phyloP scores from a whole-genome alignment of 64 coral and sea anemone genomes.

The Actinia tenebrosa region DNA sequence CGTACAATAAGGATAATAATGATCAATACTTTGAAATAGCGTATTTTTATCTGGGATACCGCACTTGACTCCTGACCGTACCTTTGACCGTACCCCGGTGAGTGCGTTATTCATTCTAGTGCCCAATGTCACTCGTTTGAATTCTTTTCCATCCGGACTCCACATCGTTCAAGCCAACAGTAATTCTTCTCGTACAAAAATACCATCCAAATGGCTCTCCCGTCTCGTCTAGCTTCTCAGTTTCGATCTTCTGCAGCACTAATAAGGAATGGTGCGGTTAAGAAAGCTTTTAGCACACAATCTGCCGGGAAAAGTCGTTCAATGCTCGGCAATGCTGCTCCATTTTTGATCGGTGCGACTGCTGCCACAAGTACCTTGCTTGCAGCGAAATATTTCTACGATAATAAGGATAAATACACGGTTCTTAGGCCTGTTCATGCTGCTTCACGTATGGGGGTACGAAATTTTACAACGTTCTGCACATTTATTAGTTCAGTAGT shows the following conservation, averaged over 20 bases:
- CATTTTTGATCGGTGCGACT: slow-evolving; percentile 56
- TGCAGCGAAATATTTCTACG: slow-evolving; percentile 36
- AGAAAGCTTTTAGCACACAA: slow-evolving; percentile 14
- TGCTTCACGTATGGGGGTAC: slow-evolving; percentile 31
- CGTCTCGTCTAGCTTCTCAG: slow-evolving; percentile 10
- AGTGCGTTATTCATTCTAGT: neutral
- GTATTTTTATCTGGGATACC: neutral
- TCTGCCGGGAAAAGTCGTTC: neutral
- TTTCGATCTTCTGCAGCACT: neutral
- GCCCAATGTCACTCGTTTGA: neutral
- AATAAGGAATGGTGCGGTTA: neutral
- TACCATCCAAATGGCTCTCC: slow-evolving; percentile 16
- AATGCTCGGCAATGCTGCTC: slow-evolving; percentile 52
- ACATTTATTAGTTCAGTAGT: neutral
- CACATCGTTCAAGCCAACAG: neutral
- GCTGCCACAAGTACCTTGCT: slow-evolving; percentile 33
- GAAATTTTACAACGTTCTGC: neutral
- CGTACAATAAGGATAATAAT: neutral
- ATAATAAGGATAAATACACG: slow-evolving; percentile 38
- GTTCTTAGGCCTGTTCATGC: slow-evolving; percentile 62
- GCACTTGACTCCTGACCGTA: too few relatives aligned
- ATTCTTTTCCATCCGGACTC: neutral
- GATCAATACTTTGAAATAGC: neutral
- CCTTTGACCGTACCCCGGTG: neutral
- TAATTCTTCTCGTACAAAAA: neutral